Percentiles rank a stretch among this genome's conserved stretches.
These are phyloP conservation scores for Globicephala melas DNA, from an alignment of 2,113 vertebrate species.

Conservation along the genomic window DNA sequence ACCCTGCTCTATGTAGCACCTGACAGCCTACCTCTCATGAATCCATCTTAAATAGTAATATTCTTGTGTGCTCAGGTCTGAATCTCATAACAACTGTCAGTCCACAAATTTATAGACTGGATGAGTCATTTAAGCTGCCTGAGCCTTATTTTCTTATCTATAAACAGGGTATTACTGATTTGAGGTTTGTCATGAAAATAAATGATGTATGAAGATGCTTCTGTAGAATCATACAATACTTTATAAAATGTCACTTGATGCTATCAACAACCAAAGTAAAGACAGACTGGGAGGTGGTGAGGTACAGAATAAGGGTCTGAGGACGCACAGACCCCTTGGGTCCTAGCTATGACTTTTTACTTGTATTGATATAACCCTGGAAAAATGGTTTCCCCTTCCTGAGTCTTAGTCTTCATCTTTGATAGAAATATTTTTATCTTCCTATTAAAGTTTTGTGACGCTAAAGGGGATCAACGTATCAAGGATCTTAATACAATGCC, in stretches of 20 bases:
- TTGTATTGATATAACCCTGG: not conserved
- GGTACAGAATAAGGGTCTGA: not conserved
- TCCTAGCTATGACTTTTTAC: not conserved
- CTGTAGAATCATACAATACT: not conserved
- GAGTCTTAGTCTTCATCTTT: not conserved
- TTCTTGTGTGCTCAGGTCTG: not conserved
- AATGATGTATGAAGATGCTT: not conserved
- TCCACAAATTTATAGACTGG: not conserved
- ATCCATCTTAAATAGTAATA: no score
- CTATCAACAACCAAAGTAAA: not conserved
- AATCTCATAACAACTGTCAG: not conserved
- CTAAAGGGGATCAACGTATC: not conserved
- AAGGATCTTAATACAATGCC: not conserved
- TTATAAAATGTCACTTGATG: not conserved
- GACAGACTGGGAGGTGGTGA: not conserved
- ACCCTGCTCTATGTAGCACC: fast-evolving
- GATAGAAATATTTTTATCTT: not conserved
- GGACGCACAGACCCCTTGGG: not conserved
- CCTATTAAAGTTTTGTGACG: not conserved
- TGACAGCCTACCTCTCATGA: not conserved
- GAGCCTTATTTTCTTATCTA: not conserved
- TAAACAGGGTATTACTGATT: not conserved
- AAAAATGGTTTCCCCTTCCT: not conserved
- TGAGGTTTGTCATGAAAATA: not conserved
- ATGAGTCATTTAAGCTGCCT: not conserved